Conservation (phyloP, 2,888 invertebrate species). For the Agonopterix alstromeriana region DNA sequence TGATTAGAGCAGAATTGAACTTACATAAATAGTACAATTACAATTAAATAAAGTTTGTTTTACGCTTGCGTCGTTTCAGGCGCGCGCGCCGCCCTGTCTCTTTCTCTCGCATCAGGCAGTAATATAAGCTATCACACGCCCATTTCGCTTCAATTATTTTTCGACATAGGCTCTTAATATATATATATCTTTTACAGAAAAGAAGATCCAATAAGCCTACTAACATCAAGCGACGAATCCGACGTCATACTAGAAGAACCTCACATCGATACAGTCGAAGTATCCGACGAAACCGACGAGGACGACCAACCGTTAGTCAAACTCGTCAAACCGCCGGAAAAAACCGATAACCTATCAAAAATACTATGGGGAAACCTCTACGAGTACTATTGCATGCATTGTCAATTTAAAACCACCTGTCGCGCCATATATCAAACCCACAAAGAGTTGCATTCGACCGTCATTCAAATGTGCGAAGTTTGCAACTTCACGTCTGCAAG, state of each 20-base stretch:
- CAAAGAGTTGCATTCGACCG: conserved; percentile 4
- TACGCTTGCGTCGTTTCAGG: no score
- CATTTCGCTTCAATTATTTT: no score
- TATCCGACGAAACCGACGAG: conserved; percentile 57
- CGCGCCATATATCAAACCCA: neutral
- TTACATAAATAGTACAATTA: no score
- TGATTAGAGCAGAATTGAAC: no score
- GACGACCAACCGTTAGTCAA: conserved; percentile 51
- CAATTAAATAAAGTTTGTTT: no score
- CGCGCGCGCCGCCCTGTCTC: no score
- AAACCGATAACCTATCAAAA: neutral
- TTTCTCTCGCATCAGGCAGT: no score
- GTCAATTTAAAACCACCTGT: conserved; percentile 19
- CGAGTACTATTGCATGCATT: conserved; percentile 41
- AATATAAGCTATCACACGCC: no score
- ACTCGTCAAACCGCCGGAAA: conserved; percentile 24
- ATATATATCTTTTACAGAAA: conserved; percentile 22
- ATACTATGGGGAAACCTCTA: conserved; percentile 12
- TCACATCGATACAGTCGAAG: conserved; percentile 54
- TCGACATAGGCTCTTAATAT: no score
- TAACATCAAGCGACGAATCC: conserved; percentile 63
- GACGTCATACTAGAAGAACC: conserved; percentile 63
- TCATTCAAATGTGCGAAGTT: conserved; percentile 35
- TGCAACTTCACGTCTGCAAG: conserved; percentile 48
- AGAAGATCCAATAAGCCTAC: conserved; percentile 48